A percentile compares a stretch with the other conserved stretches of the same genome.
These are phyloP conservation scores for Frankliniella intonsa DNA, from an alignment of 2,888 invertebrate species.

Conservation along the genomic window DNA sequence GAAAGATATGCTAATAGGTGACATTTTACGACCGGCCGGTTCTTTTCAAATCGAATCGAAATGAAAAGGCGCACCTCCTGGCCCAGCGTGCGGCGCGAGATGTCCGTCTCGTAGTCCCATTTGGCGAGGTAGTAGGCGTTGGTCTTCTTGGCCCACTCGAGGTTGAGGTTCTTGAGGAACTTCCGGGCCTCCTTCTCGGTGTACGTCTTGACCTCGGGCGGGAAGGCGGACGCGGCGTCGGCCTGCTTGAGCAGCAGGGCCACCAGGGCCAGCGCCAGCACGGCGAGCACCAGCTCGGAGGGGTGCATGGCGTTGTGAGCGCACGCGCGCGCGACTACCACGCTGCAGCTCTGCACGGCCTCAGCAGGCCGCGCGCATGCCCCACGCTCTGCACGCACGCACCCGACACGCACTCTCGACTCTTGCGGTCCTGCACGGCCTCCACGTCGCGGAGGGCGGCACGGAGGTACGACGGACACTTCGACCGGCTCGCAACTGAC, in stretches of 20 bases:
- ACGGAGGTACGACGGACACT: constrained; percentile 1
- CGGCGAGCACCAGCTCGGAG: neutral
- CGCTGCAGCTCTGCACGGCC: too few species aligned
- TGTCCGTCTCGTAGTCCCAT: constrained; percentile 16
- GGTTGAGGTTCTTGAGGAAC: constrained; percentile 17
- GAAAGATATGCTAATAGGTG: too few species aligned
- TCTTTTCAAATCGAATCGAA: neutral
- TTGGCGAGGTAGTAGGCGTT: constrained; percentile 10
- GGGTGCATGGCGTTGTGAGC: neutral
- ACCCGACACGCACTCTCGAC: neutral
- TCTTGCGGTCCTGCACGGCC: neutral
- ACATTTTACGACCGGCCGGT: too few species aligned
- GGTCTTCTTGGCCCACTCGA: constrained; percentile 16
- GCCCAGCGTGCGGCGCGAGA: neutral
- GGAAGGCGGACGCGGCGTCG: constrained; percentile 16
- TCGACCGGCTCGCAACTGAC: neutral
- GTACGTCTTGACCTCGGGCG: constrained; percentile 16
- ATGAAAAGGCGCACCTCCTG: neutral
- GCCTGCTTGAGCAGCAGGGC: neutral
- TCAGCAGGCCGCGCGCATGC: too few species aligned
- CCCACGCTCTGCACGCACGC: neutral
- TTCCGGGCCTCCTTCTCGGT: constrained; percentile 16
- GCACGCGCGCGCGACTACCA: neutral
- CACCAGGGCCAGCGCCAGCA: neutral
- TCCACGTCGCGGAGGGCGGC: neutral